Conservation (phyloP, 2,113 vertebrate genomes). For the Otolemur garnettii region DNA sequence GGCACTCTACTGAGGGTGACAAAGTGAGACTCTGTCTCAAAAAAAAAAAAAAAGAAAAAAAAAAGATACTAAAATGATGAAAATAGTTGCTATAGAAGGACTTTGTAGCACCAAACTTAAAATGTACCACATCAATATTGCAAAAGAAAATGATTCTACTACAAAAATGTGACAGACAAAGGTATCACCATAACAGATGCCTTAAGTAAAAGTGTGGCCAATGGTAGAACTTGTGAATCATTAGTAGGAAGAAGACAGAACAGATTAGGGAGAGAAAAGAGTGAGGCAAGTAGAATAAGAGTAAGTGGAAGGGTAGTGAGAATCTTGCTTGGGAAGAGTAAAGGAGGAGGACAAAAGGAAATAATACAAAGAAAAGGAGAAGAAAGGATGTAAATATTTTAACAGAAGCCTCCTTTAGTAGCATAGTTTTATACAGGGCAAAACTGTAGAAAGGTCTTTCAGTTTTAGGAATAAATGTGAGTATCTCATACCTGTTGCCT, state of each 20-base stretch:
- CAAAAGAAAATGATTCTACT: constrained; percentile 24
- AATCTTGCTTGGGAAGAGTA: constrained; percentile 25
- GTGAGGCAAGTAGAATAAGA: background rate
- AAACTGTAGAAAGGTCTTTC: constrained; percentile 46
- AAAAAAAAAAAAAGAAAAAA: too few species aligned
- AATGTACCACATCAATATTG: constrained; percentile 34
- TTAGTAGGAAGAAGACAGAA: constrained; percentile 34
- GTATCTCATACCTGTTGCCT: constrained; percentile 45
- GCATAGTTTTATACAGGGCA: background rate
- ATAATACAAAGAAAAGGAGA: constrained; percentile 16
- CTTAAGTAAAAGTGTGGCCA: background rate
- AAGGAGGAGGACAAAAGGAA: background rate
- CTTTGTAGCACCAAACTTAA: constrained; percentile 16
- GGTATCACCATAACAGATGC: background rate
- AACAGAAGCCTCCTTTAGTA: background rate
- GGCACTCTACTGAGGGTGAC: too few species aligned
- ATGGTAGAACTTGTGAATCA: background rate
- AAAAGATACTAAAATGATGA: background rate
- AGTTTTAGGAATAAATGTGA: constrained; percentile 59
- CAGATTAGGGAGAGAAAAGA: background rate
- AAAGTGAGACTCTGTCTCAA: too few species aligned
- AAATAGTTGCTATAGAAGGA: background rate
- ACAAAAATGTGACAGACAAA: background rate
- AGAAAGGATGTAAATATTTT: background rate
- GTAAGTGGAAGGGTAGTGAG: constrained; percentile 41